phyloP scores from a whole-genome alignment of 2,888 invertebrate species.

The Cephus pulcher region DNA sequence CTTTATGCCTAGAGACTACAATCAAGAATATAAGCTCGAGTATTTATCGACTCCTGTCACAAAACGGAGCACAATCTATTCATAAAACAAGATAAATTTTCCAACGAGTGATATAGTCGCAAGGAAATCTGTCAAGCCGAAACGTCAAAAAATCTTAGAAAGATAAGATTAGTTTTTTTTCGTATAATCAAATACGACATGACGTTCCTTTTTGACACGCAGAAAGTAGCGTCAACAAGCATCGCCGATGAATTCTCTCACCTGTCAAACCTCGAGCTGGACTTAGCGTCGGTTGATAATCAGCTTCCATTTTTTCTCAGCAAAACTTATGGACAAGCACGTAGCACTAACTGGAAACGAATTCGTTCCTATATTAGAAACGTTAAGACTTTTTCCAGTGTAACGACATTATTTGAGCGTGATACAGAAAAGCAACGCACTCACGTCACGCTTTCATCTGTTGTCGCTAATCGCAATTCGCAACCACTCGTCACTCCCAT shows the following conservation, averaged over 20 bases:
- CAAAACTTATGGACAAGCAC: background rate
- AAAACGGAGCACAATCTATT: background rate
- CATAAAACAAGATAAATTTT: background rate
- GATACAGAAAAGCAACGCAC: constrained; percentile 22
- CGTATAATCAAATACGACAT: background rate
- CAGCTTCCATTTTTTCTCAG: constrained; percentile 59
- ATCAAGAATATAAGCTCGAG: background rate
- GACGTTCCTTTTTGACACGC: constrained; percentile 33
- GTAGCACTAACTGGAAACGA: background rate
- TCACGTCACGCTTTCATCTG: constrained; percentile 56
- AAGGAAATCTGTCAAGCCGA: background rate
- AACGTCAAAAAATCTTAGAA: background rate
- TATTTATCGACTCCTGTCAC: background rate
- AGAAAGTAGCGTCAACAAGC: constrained; percentile 11
- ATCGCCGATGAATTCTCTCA: constrained; percentile 33
- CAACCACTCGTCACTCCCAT: constrained; percentile 15
- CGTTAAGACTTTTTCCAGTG: constrained; percentile 21
- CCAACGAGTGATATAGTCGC: background rate
- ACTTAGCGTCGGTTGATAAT: constrained; percentile 63
- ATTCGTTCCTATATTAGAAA: background rate
- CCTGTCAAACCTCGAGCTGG: constrained; percentile 65
- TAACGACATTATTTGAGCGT: constrained; percentile 33
- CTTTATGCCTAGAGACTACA: background rate
- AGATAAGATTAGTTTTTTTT: background rate
- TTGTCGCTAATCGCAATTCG: constrained; percentile 22